These are phyloP conservation scores for Conomelus anceps DNA, from an alignment of 2,888 invertebrate species.

Conservation along the genomic window DNA sequence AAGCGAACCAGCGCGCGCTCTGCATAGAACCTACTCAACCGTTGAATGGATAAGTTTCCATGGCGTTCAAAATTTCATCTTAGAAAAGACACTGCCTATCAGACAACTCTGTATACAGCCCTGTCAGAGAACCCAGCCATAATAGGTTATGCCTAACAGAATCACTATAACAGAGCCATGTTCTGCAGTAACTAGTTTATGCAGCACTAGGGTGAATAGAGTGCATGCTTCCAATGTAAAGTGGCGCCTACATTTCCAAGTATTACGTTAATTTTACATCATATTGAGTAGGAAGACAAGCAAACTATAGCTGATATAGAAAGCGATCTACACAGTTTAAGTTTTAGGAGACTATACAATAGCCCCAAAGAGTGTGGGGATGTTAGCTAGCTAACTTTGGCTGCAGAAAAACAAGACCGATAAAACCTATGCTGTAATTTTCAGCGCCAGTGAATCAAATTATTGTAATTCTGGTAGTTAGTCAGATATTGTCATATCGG, in stretches of 20 bases:
- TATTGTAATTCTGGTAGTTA: too few relatives aligned
- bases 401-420: too few relatives aligned
- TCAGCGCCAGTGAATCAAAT: too few relatives aligned
- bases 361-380: too few relatives aligned
- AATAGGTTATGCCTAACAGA: not conserved
- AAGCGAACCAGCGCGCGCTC: not conserved
- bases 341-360: too few relatives aligned
- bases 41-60: not conserved
- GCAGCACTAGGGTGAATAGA: not conserved
- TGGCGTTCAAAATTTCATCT: not conserved
- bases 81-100: not conserved
- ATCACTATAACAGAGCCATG: not conserved
- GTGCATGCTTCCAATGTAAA: not conserved
- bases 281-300: not conserved
- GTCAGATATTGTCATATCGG: too few relatives aligned
- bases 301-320: not conserved
- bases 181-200: not conserved
- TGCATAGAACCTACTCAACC: not conserved
- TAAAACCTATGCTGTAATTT: too few relatives aligned
- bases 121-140: too few relatives aligned
- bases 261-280: not conserved
- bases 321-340: too few relatives aligned
- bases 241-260: not conserved
- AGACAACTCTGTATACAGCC: too few relatives aligned
- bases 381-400: too few relatives aligned